Conservation (phyloP, 2,797 vertebrate genomes). For the Parambassis ranga region DNA sequence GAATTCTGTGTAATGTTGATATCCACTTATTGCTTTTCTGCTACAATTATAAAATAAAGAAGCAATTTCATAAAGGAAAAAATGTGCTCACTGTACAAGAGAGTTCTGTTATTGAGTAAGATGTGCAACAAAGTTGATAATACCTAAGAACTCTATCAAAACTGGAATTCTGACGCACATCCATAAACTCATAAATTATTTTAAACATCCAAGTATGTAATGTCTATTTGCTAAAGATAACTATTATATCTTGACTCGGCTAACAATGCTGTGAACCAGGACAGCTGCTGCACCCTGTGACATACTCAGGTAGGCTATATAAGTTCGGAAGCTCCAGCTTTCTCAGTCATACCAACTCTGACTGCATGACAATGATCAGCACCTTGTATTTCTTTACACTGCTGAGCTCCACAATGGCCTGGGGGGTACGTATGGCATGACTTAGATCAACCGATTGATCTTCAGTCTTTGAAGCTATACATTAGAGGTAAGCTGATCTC, state of each 20-base stretch:
- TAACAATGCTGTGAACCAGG: constrained; percentile 44
- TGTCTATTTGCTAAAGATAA: constrained; percentile 44
- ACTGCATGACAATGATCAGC: constrained; percentile 61
- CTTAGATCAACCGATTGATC: background rate
- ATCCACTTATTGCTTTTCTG: background rate
- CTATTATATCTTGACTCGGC: background rate
- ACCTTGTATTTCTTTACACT: constrained; percentile 58
- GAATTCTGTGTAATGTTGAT: background rate
- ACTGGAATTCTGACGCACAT: background rate
- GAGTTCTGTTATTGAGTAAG: background rate
- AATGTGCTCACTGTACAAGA: no score
- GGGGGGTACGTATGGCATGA: constrained; percentile 52
- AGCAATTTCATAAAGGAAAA: background rate
- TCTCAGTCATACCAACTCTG: constrained; percentile 18
- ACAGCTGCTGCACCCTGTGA: constrained; percentile 56
- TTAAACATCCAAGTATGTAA: background rate
- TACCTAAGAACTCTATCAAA: constrained; percentile 22
- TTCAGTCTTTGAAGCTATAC: background rate
- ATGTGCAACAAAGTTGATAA: background rate
- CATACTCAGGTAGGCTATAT: constrained; percentile 50
- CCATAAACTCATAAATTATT: background rate
- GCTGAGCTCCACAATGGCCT: constrained; percentile 54
- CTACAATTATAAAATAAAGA: constrained; percentile 27
- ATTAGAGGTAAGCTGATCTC: background rate
- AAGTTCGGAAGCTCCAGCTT: constrained; percentile 10